phyloP scores from a whole-genome alignment of 2,888 invertebrate species.

The Stenurella melanura region DNA sequence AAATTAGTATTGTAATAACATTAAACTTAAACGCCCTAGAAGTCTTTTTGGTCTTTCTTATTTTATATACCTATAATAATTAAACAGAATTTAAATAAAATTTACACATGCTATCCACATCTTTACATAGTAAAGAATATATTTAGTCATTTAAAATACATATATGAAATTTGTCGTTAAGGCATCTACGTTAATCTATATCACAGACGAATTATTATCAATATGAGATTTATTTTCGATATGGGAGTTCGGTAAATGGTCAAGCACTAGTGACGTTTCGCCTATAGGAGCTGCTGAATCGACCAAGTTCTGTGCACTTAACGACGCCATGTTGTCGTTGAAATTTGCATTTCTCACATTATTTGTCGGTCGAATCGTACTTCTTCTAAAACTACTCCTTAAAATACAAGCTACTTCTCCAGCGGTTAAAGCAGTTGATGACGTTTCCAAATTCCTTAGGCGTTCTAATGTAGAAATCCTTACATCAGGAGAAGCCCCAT shows the following conservation, averaged over 20 bases:
- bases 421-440: constrained; percentile 74
- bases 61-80: constrained; percentile 1
- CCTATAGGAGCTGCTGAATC: constrained; percentile 79
- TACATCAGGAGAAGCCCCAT: constrained; percentile 31
- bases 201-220: constrained; percentile 70
- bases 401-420: constrained; percentile 77
- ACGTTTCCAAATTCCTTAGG: constrained; percentile 62
- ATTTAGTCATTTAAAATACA: constrained; percentile 40
- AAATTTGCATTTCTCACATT: constrained; percentile 59
- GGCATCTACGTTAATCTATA: constrained; percentile 63
- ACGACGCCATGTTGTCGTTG: constrained; percentile 69
- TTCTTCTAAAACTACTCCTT: constrained; percentile 76
- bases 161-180: constrained; percentile 25
- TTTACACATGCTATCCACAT: constrained; percentile 46
- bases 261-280: constrained; percentile 71
- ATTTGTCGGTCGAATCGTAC: constrained; percentile 61
- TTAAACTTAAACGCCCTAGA: constrained; percentile 24
- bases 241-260: constrained; percentile 62
- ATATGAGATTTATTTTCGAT: constrained; percentile 60
- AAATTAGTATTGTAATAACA: constrained; percentile 44
- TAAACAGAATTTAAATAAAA: constrained; percentile 40
- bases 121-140: constrained; percentile 57
- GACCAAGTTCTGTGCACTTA: constrained; percentile 78
- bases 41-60: constrained; percentile 37
- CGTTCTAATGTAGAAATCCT: constrained; percentile 65